Base-by-base conservation (phyloP, 2,888 invertebrate genomes). In the Drosophila quasianomalipes region DNA sequence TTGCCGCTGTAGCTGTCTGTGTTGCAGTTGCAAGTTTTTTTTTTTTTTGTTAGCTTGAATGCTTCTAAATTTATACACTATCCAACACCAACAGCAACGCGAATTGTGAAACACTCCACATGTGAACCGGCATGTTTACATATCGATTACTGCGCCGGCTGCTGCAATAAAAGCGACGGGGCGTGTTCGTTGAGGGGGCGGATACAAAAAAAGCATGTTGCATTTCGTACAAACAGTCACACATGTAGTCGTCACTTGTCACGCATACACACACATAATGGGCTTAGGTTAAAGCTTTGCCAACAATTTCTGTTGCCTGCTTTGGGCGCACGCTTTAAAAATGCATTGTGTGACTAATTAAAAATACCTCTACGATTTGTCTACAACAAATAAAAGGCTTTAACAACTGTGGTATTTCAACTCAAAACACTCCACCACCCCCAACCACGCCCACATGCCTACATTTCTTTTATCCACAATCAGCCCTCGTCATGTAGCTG, bases 11-110 rank as follows among this genome's bases (percentile, higher is more conserved):
- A 16, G 60, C 30, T 65, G 58, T 51, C 44, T 44, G 47, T 72
- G 55, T 51, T 28, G 69, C 39, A 55, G 64, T 55, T 52, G 57
- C 37, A 67, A 14, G 1, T 14, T 52, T 47, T 39, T 55, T 59
- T 41, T 57, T 73, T 75, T 76, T 41, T 57, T 73, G 72, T 76
- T 64, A 55, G 55, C 66, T 62, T 83, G 86, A 76, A 83, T 75
- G 62, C 68, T 70, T 77, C 90, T 87, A 85, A 85, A 87, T 80
- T 87, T 89, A 89, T 87, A 84, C 90, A 79, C 74, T 60, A 57
- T 55, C 44, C 30, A 66, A 70, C 51, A 55, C n/a, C 44, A 67
- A 53, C 31, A 52, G 44, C 31, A 49, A 44, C 19, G 47, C 26
- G 39, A 61, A 51, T 33, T 33, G 31, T 28, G 53, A 51, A 58